Evolutionary conservation across 2,888 invertebrate species (phyloP), one percentile per base, ranked within the genome.

Genomic region (Scrobipalpa atriplicella): DNA sequence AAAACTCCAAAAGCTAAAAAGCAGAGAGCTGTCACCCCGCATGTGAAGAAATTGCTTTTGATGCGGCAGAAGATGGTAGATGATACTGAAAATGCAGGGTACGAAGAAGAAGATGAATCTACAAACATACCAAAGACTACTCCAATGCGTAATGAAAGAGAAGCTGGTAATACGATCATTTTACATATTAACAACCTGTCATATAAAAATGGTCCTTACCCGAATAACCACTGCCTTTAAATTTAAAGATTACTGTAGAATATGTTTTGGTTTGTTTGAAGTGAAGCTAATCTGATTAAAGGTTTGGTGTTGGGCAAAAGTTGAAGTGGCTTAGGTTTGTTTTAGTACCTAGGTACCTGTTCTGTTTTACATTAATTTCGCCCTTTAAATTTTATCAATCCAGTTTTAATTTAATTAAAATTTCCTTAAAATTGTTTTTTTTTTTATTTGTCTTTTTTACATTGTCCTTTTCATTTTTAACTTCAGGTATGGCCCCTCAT

Each of bases 21-120:
- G 43, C 81, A 82, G 67, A 82, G 90, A 62, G 72, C 77, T 64
- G 84, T 81, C 2, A 92, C 92, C 29, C 92, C 92, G 9, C 91
- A 92, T 67, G 81, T 83, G 0, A 92, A 87, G 67, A 92, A 91
- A 67, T 71, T 87, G 1, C 67, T 86, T 1, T 72, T 66, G 43
- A 68, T 90, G 52, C 80, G 85, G 75, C 78, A 82, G 54, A 90
- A 90, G 61, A 85, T 84, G 47, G 80, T 54, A 10, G 88, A 89
- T 68, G 85, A 86, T 47, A 78, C 77, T 65, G 87, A 87, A 29
- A 82, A 83, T 69, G 78, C 75, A 0, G 82, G 61, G 13, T 21
- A 84, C 69, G 80, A 78, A 39, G 66, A 67, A 3, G 72, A 74
- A 6, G 75, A 69, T 61, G 75, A 79, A 51, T 75, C 73, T 11